Evolutionary conservation across 2,113 vertebrate genomes (phyloP).

Genomic region (Pelobates fuscus): DNA sequence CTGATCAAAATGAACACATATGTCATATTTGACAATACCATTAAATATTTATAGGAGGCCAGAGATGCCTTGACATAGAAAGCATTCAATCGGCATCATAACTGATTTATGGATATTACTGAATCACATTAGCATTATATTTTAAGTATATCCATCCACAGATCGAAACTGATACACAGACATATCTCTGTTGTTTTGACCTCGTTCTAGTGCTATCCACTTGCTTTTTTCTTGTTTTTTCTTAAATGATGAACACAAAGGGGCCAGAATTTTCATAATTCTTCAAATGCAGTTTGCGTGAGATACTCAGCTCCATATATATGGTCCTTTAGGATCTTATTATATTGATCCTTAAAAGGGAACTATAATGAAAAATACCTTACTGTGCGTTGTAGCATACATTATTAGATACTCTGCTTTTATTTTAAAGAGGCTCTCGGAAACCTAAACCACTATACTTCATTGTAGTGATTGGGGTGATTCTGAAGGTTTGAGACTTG

Average conservation of each 20-base stretch:
- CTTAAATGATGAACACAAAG: neutral
- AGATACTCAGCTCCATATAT: too few relatives aligned
- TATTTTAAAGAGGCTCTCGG: too few relatives aligned
- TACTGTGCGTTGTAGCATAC: too few relatives aligned
- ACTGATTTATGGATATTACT: slow-evolving; percentile 38
- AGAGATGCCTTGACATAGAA: slow-evolving; percentile 12
- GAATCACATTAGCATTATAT: slow-evolving; percentile 39
- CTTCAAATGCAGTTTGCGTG: too few relatives aligned
- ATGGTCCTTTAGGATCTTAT: too few relatives aligned
- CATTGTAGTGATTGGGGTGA: too few relatives aligned
- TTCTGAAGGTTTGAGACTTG: too few relatives aligned
- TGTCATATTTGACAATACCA: slow-evolving; percentile 40
- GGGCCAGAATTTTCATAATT: neutral
- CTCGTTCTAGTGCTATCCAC: neutral
- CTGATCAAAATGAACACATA: slow-evolving; percentile 28
- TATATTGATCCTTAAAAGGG: too few relatives aligned
- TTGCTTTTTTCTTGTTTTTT: neutral
- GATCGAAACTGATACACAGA: slow-evolving; percentile 20
- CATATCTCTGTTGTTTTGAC: neutral
- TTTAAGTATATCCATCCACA: slow-evolving; percentile 30
- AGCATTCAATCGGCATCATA: slow-evolving; percentile 32
- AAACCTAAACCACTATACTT: too few relatives aligned
- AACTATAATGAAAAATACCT: too few relatives aligned
- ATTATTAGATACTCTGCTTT: too few relatives aligned
- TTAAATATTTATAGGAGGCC: slow-evolving; percentile 43